These are phyloP conservation scores for Sterna hirundo DNA, from an alignment of 2,113 vertebrate genomes.

Conservation along the genomic window DNA sequence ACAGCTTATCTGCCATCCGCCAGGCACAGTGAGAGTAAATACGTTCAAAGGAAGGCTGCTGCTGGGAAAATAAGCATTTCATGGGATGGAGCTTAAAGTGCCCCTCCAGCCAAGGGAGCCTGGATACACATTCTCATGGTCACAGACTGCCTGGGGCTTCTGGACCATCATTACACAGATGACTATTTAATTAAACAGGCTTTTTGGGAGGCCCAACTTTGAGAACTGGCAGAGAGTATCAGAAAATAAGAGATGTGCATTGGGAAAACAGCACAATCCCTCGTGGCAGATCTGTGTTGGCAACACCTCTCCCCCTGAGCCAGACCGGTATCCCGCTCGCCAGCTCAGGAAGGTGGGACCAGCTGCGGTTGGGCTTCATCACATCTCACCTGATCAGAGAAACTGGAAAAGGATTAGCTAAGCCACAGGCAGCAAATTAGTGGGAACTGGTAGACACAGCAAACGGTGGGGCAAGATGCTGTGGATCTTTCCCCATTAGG, in stretches of 20 bases:
- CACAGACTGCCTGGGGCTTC: neutral
- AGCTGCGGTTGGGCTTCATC: neutral
- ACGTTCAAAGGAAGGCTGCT: neutral
- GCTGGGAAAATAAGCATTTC: neutral
- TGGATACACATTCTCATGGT: fast-evolving
- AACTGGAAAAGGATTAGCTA: neutral
- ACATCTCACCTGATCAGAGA: neutral
- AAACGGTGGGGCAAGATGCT: neutral
- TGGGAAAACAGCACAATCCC: neutral
- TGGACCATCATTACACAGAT: neutral
- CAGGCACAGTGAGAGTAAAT: neutral
- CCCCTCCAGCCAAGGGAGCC: neutral
- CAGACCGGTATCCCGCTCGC: fast-evolving
- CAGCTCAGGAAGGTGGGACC: neutral
- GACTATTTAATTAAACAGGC: neutral
- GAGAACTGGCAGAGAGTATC: neutral
- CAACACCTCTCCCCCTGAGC: neutral
- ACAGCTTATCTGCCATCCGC: neutral
- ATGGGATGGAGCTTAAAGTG: neutral
- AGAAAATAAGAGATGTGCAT: neutral
- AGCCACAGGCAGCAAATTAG: neutral
- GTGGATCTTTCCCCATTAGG: neutral
- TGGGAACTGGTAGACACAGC: neutral
- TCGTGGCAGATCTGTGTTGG: neutral
- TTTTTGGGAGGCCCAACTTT: neutral